Evolutionary conservation across 64 coral and sea anemone genomes (phyloP).

Genomic region (Pocillopora verrucosa): DNA sequence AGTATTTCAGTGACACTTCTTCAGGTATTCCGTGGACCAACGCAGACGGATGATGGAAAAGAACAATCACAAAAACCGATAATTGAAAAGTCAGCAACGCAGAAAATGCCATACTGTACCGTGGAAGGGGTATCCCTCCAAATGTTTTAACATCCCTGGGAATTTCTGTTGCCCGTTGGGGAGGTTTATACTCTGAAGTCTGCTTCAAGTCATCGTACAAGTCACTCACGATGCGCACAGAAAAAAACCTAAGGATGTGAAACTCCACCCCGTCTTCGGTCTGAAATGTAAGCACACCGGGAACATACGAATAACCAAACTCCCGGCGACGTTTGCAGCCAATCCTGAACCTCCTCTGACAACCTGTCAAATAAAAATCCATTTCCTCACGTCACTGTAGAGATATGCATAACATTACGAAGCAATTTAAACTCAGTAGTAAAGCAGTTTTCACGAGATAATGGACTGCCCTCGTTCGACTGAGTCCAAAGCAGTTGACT

Average conservation of each 20-base stretch:
- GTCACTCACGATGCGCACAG: constrained; percentile 67
- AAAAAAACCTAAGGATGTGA: constrained; percentile 71
- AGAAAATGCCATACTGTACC: constrained; percentile 27
- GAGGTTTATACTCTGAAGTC: constrained; percentile 31
- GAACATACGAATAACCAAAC: constrained; percentile 80
- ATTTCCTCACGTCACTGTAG: background rate
- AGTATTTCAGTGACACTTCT: no score
- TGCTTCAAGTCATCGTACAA: constrained; percentile 71
- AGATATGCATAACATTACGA: background rate
- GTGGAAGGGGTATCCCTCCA: constrained; percentile 54
- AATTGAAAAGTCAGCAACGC: no score
- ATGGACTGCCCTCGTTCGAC: no score
- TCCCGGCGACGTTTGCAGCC: constrained; percentile 49
- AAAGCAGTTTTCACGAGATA: no score
- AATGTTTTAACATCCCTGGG: constrained; percentile 45
- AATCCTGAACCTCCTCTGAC: constrained; percentile 27
- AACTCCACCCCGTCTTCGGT: constrained; percentile 37
- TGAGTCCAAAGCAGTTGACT: no score
- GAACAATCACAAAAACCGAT: no score
- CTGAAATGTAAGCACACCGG: constrained; percentile 55
- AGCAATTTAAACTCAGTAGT: no score
- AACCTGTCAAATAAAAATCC: constrained; percentile 14
- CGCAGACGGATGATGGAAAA: no score
- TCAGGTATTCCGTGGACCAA: no score
- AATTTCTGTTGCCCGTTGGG: constrained; percentile 6